A percentile compares a stretch with the other conserved stretches of the same genome.
These are phyloP conservation scores for Metridium senile DNA, from an alignment of 92 coral and sea anemone genomes.

Conservation along the genomic window DNA sequence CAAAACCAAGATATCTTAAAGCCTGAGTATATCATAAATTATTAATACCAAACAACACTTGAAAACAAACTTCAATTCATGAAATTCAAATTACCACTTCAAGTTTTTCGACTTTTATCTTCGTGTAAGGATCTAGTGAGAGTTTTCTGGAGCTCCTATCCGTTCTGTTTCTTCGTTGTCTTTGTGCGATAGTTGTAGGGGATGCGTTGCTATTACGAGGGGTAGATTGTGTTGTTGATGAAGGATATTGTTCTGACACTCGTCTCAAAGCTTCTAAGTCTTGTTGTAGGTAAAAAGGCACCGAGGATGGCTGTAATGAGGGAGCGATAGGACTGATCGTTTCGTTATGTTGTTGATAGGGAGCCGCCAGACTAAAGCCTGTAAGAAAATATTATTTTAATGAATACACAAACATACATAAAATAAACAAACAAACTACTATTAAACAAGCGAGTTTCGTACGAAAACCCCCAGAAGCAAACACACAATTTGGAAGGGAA, in stretches of 20 bases:
- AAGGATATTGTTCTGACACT: slow-evolving; percentile 64
- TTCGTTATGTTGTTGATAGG: slow-evolving; percentile 31
- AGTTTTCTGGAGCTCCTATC: slow-evolving; percentile 78
- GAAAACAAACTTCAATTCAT: neutral
- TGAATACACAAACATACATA: no score
- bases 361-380: slow-evolving; percentile 36
- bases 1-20: slow-evolving; percentile 84
- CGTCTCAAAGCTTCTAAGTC: slow-evolving; percentile 81
- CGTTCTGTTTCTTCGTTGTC: slow-evolving; percentile 53
- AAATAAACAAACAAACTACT: no score
- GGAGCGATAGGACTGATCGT: slow-evolving; percentile 79
- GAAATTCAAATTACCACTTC: slow-evolving; percentile 70
- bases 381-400: neutral
- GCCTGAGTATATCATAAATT: slow-evolving; percentile 59
- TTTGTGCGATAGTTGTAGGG: slow-evolving; percentile 37
- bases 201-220: slow-evolving; percentile 45
- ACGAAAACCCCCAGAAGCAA: no score
- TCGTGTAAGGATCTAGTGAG: slow-evolving; percentile 94
- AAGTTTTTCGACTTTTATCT: slow-evolving; percentile 84
- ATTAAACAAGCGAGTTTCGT: no score
- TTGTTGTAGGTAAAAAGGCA: slow-evolving; percentile 94
- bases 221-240: slow-evolving; percentile 48
- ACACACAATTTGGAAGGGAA: no score
- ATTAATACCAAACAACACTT: slow-evolving; percentile 5
- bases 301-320: slow-evolving; percentile 80